Evolutionary conservation across 2,113 vertebrate genomes (phyloP).

Genomic region (Trichechus manatus): DNA sequence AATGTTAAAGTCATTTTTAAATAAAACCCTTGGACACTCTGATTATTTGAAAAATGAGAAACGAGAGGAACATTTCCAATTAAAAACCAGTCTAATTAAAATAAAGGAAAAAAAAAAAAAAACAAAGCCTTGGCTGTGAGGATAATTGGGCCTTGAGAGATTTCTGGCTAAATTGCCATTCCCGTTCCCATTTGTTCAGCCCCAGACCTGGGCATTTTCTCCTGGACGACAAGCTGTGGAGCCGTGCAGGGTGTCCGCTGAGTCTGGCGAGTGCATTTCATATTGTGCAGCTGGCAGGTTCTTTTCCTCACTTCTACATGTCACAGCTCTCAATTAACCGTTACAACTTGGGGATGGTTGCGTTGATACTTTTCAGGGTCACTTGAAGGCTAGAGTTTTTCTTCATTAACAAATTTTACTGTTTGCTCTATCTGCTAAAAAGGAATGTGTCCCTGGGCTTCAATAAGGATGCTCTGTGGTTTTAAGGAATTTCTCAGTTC

Average conservation of each 20-base stretch:
- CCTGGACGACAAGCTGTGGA: conserved; percentile 43
- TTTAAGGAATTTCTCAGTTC: conserved; percentile 44
- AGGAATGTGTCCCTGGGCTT: not conserved
- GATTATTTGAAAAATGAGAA: conserved; percentile 70
- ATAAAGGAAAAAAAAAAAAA: conserved; percentile 3
- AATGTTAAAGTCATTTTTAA: not conserved
- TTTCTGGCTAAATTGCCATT: conserved; percentile 75
- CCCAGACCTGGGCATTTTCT: conserved; percentile 47
- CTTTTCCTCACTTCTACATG: not conserved
- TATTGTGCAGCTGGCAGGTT: not conserved
- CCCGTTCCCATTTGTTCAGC: conserved; percentile 49
- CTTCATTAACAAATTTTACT: not conserved
- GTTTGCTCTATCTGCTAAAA: not conserved
- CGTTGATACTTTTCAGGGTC: not conserved
- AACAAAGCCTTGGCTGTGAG: not conserved
- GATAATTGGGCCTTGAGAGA: conserved; percentile 84
- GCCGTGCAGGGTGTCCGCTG: not conserved
- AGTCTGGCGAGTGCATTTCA: conserved; percentile 53
- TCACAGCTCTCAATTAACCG: fast-evolving
- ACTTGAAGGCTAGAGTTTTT: not conserved
- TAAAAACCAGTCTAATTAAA: conserved; percentile 80
- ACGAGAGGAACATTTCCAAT: conserved; percentile 77
- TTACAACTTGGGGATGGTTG: fast-evolving
- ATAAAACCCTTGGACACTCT: conserved; percentile 37
- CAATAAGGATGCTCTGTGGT: not conserved